phyloP scores from a whole-genome alignment of 2,797 vertebrate genomes.

The Epinephelus awoara region DNA sequence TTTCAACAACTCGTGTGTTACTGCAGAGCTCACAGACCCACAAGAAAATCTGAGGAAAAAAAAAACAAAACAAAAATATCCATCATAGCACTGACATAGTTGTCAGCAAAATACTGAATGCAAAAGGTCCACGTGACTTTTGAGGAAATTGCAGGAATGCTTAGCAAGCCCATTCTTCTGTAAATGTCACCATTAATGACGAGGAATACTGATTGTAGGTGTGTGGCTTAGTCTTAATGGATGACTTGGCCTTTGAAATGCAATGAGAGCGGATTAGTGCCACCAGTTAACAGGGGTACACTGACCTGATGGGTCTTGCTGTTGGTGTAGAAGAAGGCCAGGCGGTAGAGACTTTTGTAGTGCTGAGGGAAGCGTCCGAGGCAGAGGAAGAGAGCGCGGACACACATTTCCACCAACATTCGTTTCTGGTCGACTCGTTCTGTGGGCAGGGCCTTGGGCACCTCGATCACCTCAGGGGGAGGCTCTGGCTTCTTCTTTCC shows the following conservation, averaged over 20 bases:
- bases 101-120: not conserved
- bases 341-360: conserved; percentile 98
- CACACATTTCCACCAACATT: conserved; percentile 93
- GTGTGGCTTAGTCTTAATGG: conserved; percentile 26
- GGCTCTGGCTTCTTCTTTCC: conserved; percentile 87
- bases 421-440: conserved; percentile 89
- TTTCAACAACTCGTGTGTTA: conserved; percentile 64
- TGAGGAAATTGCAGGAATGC: conserved; percentile 8
- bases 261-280: conserved; percentile 6
- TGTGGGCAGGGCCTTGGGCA: conserved; percentile 89
- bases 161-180: conserved; percentile 4
- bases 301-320: conserved; percentile 95
- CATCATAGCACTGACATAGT: conserved; percentile 5
- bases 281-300: conserved; percentile 13
- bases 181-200: conserved; percentile 53
- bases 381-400: conserved; percentile 92
- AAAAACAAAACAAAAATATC: not conserved
- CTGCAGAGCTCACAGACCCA: conserved; percentile 53
- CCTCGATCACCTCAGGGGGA: conserved; percentile 82
- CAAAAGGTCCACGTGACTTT: conserved; percentile 13
- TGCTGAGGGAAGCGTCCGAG: conserved; percentile 98
- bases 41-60: conserved; percentile 17
- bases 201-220: conserved; percentile 35
- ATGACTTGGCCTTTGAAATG: conserved; percentile 39
- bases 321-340: conserved; percentile 94